Percentiles rank a stretch among this genome's conserved stretches.
These are phyloP conservation scores for Nautilus pompilius DNA, from an alignment of 1,140 invertebrate species.

Conservation along the genomic window DNA sequence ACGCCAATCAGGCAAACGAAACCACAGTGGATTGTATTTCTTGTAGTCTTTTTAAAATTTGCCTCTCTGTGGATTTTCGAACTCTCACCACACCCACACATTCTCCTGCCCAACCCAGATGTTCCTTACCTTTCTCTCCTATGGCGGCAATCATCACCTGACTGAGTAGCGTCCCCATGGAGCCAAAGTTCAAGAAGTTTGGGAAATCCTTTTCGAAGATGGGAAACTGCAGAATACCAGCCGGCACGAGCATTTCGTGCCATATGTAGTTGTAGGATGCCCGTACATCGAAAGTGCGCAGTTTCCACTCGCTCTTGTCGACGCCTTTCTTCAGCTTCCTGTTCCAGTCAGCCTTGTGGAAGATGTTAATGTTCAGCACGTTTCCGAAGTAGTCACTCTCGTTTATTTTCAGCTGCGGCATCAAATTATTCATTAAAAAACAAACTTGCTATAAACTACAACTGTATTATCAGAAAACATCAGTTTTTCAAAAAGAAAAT, in stretches of 20 bases:
- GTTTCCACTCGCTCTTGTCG: conserved; percentile 26
- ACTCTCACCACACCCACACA: no score
- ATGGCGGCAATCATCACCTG: conserved; percentile 30
- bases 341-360: conserved; percentile 23
- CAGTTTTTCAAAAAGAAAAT: no score
- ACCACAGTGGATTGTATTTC: no score
- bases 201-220: conserved; percentile 29
- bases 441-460: no score
- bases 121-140: conserved; percentile 35
- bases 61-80: no score
- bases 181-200: conserved; percentile 36
- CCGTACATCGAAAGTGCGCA: conserved; percentile 17
- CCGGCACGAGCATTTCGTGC: conserved; percentile 39
- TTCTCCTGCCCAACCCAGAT: no score
- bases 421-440: no score
- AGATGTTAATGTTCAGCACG: conserved; percentile 25
- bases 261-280: conserved; percentile 28
- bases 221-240: conserved; percentile 39
- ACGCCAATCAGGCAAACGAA: no score
- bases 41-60: no score
- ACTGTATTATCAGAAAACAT: no score
- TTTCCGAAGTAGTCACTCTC: conserved; percentile 34
- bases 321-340: conserved; percentile 18
- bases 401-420: conserved; percentile 37
- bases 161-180: conserved; percentile 29